Evolutionary conservation across 1,140 invertebrate genomes (phyloP).

Genomic region (Trachymyrmex septentrionalis): DNA sequence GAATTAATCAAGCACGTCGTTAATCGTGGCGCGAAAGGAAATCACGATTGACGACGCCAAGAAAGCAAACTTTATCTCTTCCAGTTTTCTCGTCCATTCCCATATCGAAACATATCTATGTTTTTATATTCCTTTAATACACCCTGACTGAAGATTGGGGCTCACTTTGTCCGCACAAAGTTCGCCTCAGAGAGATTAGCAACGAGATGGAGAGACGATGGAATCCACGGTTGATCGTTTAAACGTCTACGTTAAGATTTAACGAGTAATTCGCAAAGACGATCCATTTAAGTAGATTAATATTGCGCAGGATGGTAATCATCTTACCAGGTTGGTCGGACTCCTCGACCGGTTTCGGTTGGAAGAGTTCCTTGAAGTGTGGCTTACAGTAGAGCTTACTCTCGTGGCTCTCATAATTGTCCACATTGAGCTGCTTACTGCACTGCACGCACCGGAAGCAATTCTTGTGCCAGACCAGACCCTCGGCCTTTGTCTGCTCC

Average conservation of each 20-base stretch:
- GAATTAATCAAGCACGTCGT: neutral
- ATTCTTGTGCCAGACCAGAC: slow-evolving; percentile 95
- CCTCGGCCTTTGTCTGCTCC: slow-evolving; percentile 96
- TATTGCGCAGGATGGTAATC: slow-evolving; percentile 55
- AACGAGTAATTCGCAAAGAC: slow-evolving; percentile 47
- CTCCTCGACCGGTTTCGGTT: slow-evolving; percentile 95
- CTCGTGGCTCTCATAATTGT: slow-evolving; percentile 96
- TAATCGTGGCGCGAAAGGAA: slow-evolving; percentile 21
- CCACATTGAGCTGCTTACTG: slow-evolving; percentile 94
- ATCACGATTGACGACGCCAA: neutral
- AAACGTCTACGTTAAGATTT: slow-evolving; percentile 27
- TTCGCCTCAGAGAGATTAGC: slow-evolving; percentile 19
- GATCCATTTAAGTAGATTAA: slow-evolving; percentile 55
- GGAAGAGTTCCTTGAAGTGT: slow-evolving; percentile 97
- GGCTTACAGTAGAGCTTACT: slow-evolving; percentile 95
- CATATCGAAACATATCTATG: neutral
- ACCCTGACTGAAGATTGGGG: neutral
- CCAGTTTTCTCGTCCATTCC: neutral
- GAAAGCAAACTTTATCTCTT: slow-evolving; percentile 15
- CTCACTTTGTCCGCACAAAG: slow-evolving; percentile 14
- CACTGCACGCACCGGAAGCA: slow-evolving; percentile 97
- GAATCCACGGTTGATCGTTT: slow-evolving; percentile 27
- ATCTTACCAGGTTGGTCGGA: slow-evolving; percentile 90
- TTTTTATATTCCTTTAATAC: slow-evolving; percentile 20
- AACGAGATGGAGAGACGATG: neutral